Evolutionary conservation across 1,140 invertebrate genomes (phyloP).

Genomic region (Orchestia grillus): DNA sequence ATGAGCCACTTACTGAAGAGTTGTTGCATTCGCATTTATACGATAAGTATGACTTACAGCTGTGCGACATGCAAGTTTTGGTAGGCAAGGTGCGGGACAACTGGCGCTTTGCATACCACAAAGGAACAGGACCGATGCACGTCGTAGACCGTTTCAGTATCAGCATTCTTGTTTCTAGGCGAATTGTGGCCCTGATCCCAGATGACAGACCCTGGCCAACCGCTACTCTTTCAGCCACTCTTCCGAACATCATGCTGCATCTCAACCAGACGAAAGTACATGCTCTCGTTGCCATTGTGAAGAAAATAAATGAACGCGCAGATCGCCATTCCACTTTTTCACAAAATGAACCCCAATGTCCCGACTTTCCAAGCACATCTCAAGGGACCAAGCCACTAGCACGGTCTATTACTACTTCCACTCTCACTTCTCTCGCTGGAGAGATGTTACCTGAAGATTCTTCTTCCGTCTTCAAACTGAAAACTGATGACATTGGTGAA

Average conservation of each 20-base stretch:
- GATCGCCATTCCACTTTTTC: slow-evolving; percentile 1
- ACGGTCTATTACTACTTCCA: not conserved
- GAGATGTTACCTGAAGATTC: not conserved
- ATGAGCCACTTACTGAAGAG: slow-evolving; percentile 75
- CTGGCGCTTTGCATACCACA: slow-evolving; percentile 87
- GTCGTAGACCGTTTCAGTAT: slow-evolving; percentile 93
- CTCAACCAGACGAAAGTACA: slow-evolving; percentile 89
- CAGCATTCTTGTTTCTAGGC: slow-evolving; percentile 83
- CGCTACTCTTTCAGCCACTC: slow-evolving; percentile 83
- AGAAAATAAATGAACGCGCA: slow-evolving; percentile 37
- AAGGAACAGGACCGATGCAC: slow-evolving; percentile 82
- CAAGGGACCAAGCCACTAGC: not conserved
- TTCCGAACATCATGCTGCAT: slow-evolving; percentile 89
- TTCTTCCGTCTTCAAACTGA: not conserved
- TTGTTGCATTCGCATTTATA: slow-evolving; percentile 83
- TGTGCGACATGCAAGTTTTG: slow-evolving; percentile 75
- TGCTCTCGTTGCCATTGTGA: slow-evolving; percentile 75
- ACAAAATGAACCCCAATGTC: not conserved
- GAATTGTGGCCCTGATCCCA: slow-evolving; percentile 77
- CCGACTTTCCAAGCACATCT: not conserved
- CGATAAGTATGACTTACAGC: slow-evolving; percentile 74
- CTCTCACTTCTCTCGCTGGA: not conserved
- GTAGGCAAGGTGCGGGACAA: slow-evolving; percentile 89
- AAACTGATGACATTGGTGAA: not conserved
- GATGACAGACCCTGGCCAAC: slow-evolving; percentile 86